phyloP scores from a whole-genome alignment of 2,888 invertebrate species.

The Cosmopolites sordidus region DNA sequence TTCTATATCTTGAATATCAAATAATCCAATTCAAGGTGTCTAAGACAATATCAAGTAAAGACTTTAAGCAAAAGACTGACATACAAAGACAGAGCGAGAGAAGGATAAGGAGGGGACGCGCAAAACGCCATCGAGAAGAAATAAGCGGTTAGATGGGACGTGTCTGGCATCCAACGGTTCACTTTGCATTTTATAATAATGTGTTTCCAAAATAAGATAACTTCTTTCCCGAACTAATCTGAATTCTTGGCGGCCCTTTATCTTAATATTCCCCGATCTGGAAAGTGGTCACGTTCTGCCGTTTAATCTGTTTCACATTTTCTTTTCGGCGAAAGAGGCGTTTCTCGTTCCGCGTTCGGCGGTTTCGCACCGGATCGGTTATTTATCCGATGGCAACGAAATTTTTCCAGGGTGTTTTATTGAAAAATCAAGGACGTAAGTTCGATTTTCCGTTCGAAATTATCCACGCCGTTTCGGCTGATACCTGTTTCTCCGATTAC shows the following conservation, averaged over 20 bases:
- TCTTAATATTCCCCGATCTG: conserved; percentile 43
- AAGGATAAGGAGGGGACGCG: conserved; percentile 4
- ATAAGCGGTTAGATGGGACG: conserved; percentile 32
- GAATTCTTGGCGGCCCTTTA: conserved; percentile 40
- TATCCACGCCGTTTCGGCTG: no score
- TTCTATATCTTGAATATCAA: no score
- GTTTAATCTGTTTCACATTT: conserved; percentile 46
- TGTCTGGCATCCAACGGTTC: conserved; percentile 37
- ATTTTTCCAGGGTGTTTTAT: no score
- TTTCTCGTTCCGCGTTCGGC: conserved; percentile 12
- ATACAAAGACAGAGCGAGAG: conserved; percentile 3
- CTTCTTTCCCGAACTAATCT: conserved; percentile 42
- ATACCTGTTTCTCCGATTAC: no score
- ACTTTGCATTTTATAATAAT: conserved; percentile 44
- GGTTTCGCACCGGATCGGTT: conserved; percentile 6
- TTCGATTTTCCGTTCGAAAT: no score
- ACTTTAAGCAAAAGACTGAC: not conserved
- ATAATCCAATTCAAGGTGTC: no score
- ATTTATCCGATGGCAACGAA: no score
- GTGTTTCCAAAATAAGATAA: conserved; percentile 43
- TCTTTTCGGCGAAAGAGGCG: conserved; percentile 28
- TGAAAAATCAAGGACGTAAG: no score
- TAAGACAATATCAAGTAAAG: no score
- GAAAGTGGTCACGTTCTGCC: conserved; percentile 44
- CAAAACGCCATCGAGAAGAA: conserved; percentile 26